phyloP scores from a whole-genome alignment of 2,797 vertebrate genomes.

The Carcharodon carcharias region DNA sequence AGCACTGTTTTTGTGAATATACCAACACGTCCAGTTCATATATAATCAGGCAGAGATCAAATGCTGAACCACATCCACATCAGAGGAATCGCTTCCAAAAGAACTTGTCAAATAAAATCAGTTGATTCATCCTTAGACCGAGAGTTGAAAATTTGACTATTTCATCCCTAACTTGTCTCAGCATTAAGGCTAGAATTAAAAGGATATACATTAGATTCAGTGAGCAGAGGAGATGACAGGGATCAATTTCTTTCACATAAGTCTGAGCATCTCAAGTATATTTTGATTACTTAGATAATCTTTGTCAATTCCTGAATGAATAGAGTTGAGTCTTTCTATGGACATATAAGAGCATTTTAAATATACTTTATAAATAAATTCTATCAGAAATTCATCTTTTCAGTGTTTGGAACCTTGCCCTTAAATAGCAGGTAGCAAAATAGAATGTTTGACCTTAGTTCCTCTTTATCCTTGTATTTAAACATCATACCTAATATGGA shows the following conservation, averaged over 20 bases:
- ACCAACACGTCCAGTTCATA: neutral
- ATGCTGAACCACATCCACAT: neutral
- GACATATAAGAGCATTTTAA: neutral
- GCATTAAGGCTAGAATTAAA: neutral
- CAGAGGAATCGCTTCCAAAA: conserved; percentile 10
- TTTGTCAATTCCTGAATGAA: conserved; percentile 16
- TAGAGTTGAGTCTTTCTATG: neutral
- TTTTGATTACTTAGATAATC: neutral
- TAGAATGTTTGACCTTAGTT: neutral
- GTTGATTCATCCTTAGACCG: conserved; percentile 20
- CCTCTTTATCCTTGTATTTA: neutral
- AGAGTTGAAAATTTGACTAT: conserved; percentile 22
- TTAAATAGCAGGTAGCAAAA: neutral
- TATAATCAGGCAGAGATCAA: neutral
- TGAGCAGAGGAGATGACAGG: neutral
- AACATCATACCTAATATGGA: neutral
- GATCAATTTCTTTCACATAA: too few relatives aligned
- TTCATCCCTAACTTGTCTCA: neutral
- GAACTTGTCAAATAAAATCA: conserved; percentile 31
- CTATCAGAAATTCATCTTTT: neutral
- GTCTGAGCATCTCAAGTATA: neutral
- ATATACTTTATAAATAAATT: neutral
- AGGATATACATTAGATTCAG: neutral
- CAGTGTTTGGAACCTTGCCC: neutral
- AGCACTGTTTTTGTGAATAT: conserved; percentile 22